Conservation (phyloP, 1,140 invertebrate species). For the Helicoverpa zea region DNA sequence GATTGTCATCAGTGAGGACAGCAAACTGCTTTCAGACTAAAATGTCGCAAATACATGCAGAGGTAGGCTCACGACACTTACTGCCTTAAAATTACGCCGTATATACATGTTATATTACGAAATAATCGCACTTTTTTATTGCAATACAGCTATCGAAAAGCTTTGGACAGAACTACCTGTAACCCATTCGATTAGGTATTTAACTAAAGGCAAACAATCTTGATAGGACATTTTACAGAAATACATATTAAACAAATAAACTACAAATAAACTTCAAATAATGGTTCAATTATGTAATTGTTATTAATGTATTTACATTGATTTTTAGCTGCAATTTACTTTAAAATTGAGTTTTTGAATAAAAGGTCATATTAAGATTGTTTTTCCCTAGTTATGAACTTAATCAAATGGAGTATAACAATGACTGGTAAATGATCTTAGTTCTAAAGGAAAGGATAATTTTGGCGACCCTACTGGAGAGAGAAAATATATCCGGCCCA, state of each 20-base stretch:
- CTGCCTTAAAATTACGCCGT: constrained; percentile 34
- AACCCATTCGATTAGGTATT: no score
- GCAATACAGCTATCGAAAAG: constrained; percentile 29
- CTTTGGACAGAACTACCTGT: not conserved
- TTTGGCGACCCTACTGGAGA: not conserved
- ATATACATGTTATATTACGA: constrained; percentile 36
- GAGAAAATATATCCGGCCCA: no score
- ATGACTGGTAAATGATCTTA: constrained; percentile 3
- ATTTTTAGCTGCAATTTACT: no score
- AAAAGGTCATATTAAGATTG: no score
- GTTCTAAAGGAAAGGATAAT: not conserved
- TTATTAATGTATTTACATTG: no score
- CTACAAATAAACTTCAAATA: no score
- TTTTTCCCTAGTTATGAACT: no score
- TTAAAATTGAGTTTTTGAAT: no score
- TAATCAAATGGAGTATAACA: not conserved
- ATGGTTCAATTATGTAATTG: no score
- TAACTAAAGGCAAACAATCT: no score
- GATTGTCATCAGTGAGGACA: constrained; percentile 1
- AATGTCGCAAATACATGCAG: constrained; percentile 28
- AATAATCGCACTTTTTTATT: constrained; percentile 41
- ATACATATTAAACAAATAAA: no score
- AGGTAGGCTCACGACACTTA: constrained; percentile 40
- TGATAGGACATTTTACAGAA: no score
- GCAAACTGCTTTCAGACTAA: constrained; percentile 40